Conservation (phyloP, 2,797 vertebrate genomes). For the Onychomys torridus region DNA sequence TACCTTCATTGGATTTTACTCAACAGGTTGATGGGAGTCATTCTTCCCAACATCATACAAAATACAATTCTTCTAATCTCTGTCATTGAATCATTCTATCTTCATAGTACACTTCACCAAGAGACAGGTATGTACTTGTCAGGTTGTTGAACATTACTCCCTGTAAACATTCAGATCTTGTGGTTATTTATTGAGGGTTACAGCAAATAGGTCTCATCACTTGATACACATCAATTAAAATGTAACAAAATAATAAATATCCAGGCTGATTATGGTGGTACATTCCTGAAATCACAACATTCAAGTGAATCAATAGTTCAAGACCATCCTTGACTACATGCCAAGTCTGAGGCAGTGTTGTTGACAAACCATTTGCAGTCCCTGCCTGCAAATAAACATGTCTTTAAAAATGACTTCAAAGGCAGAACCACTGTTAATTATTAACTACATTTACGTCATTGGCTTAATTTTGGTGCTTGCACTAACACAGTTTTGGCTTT, state of each 20-base stretch:
- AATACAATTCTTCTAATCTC: neutral
- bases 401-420: neutral
- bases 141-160: neutral
- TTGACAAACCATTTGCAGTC: neutral
- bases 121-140: neutral
- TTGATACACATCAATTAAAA: neutral
- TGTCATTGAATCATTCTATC: neutral
- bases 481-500: neutral
- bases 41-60: neutral
- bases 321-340: neutral
- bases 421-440: neutral
- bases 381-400: neutral
- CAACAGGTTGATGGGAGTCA: neutral
- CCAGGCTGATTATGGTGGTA: neutral
- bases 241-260: neutral
- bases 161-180: neutral
- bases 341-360: too few species aligned
- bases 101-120: neutral
- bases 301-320: neutral
- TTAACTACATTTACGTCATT: neutral
- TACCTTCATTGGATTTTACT: neutral
- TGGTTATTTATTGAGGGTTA: neutral
- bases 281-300: too few species aligned
- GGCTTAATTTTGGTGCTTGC: neutral
- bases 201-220: neutral